These are phyloP conservation scores for Coenonympha glycerion DNA, from an alignment of 2,888 invertebrate species.

Conservation along the genomic window DNA sequence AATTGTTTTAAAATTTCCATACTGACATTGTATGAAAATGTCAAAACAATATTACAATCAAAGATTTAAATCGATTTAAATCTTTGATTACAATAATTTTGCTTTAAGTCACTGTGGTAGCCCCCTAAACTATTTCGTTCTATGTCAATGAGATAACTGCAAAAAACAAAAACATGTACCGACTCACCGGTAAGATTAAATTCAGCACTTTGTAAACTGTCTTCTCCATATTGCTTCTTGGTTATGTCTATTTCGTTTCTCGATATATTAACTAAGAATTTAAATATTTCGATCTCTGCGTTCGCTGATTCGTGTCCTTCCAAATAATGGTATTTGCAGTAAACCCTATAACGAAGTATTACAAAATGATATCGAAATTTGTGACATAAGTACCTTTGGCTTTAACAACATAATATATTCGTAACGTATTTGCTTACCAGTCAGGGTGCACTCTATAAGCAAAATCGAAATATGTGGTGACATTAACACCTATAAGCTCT, in stretches of 20 bases:
- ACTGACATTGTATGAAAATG: no score
- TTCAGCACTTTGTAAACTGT: slow-evolving; percentile 34
- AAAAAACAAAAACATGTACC: no score
- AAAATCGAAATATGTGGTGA: slow-evolving; percentile 83
- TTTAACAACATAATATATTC: neutral
- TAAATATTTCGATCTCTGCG: slow-evolving; percentile 84
- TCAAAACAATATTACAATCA: no score
- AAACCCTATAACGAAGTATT: slow-evolving; percentile 81
- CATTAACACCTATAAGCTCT: slow-evolving; percentile 79
- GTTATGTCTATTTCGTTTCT: slow-evolving; percentile 62
- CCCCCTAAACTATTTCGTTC: no score
- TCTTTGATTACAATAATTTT: no score
- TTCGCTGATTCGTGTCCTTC: slow-evolving; percentile 84
- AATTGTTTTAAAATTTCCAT: no score
- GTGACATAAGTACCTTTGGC: no score
- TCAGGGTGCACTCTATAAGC: slow-evolving; percentile 89
- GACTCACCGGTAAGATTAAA: slow-evolving; percentile 54
- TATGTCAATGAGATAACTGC: no score
- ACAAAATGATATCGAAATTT: no score
- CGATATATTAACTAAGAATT: slow-evolving; percentile 83
- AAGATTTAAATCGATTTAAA: no score
- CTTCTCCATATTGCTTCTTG: slow-evolving; percentile 56
- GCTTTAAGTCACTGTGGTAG: no score
- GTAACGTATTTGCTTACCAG: slow-evolving; percentile 74
- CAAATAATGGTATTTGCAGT: slow-evolving; percentile 90